These are phyloP conservation scores for Ciconia boyciana DNA, from an alignment of 2,113 vertebrate genomes.

Conservation along the genomic window DNA sequence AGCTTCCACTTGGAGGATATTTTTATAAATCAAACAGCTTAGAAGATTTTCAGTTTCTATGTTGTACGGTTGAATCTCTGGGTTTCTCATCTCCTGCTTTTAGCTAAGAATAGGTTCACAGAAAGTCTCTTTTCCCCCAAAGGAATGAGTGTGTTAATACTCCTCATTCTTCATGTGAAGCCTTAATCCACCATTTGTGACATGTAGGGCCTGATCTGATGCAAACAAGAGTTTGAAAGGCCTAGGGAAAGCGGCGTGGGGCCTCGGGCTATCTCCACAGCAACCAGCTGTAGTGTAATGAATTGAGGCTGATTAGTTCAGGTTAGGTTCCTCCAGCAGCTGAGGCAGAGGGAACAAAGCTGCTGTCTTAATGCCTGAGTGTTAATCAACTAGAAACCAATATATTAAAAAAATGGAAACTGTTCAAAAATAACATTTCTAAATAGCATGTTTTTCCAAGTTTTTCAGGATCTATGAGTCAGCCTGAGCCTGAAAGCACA, in stretches of 20 bases:
- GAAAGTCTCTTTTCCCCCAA: neutral
- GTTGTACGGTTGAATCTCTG: neutral
- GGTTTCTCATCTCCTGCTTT: neutral
- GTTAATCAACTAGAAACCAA: conserved; percentile 23
- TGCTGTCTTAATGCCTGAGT: neutral
- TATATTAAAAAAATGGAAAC: neutral
- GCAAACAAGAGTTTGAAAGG: conserved; percentile 30
- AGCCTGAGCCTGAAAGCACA: neutral
- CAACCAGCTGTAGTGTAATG: conserved; percentile 45
- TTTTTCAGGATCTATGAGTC: neutral
- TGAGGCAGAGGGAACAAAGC: conserved; percentile 47
- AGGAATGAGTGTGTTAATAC: neutral
- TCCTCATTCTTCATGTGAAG: conserved; percentile 16
- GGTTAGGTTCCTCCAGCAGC: conserved; percentile 51
- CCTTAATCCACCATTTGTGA: conserved; percentile 44
- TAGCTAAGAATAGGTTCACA: neutral
- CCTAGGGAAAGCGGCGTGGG: neutral
- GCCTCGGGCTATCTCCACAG: conserved; percentile 52
- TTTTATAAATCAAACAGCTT: neutral
- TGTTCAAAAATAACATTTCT: neutral
- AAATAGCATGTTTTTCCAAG: neutral
- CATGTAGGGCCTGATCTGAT: conserved; percentile 9
- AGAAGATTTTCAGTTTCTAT: neutral
- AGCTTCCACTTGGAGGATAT: neutral
- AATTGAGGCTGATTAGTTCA: conserved; percentile 64